Evolutionary conservation across 1,140 invertebrate genomes (phyloP).

Genomic region (Heliothis subflexa): DNA sequence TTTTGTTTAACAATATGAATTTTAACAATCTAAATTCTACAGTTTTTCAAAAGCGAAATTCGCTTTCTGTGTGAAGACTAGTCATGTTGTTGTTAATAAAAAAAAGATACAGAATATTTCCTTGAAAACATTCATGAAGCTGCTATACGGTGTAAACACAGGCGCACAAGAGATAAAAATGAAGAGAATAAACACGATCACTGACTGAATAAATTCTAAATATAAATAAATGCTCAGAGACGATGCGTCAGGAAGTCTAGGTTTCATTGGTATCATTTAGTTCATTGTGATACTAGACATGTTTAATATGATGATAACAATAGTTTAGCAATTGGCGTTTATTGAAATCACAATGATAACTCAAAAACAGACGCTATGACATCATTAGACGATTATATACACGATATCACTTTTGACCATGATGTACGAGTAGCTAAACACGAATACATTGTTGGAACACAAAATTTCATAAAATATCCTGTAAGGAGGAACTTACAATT

Average conservation of each 20-base stretch:
- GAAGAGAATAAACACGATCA: neutral
- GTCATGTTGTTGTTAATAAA: neutral
- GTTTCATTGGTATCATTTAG: neutral
- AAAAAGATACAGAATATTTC: neutral
- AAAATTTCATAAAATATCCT: neutral
- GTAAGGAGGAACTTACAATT: constrained; percentile 1
- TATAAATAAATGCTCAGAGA: neutral
- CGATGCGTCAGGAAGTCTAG: neutral
- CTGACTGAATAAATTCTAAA: neutral
- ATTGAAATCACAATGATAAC: no score
- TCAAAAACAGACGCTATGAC: constrained; percentile 10
- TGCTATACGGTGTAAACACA: neutral
- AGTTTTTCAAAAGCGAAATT: neutral
- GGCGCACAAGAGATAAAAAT: neutral
- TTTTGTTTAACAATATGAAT: neutral
- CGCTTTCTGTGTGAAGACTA: neutral
- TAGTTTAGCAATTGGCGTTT: no score
- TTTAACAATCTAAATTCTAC: neutral
- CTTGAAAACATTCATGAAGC: neutral
- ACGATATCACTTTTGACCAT: constrained; percentile 3
- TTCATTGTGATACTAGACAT: no score
- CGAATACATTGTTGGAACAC: neutral
- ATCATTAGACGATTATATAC: constrained; percentile 2
- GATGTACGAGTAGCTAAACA: constrained; percentile 1
- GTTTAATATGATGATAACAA: no score